Evolutionary conservation across 2,797 vertebrate species (phyloP).

Genomic region (Ctenopoma kingsleyae): DNA sequence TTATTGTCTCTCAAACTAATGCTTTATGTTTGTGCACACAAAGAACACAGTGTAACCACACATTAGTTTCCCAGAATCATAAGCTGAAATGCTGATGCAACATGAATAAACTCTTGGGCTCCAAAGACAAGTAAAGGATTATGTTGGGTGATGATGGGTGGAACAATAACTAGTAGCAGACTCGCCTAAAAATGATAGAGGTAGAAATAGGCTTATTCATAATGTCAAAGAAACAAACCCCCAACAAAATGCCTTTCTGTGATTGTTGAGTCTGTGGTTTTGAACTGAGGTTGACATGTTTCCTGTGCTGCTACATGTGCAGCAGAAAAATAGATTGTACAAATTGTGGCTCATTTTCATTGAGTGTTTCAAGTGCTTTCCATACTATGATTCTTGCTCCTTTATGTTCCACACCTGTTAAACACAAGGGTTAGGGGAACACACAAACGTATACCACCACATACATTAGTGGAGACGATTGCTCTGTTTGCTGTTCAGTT

Average conservation of each 20-base stretch:
- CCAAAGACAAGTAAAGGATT: conserved; percentile 5
- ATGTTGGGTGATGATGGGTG: background rate
- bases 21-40: background rate
- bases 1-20: conserved; percentile 2
- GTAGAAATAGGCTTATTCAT: background rate
- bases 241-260: background rate
- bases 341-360: background rate
- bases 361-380: conserved; percentile 1
- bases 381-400: background rate
- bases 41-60: background rate
- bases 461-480: background rate
- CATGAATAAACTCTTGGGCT: conserved; percentile 11
- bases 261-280: background rate
- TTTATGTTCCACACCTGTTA: conserved; percentile 16
- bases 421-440: conserved; percentile 3
- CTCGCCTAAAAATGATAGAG: background rate
- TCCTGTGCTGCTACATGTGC: background rate
- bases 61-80: conserved; percentile 6
- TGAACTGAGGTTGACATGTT: background rate
- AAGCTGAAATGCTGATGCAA: background rate
- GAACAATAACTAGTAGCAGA: background rate
- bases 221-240: background rate
- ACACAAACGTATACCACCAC: background rate
- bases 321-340: background rate
- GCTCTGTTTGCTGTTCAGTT: background rate